A percentile compares a stretch with the other conserved stretches of the same genome.
Evolutionary conservation across 2,888 invertebrate genomes (phyloP).

Genomic region (Drosophila subsilvestris): DNA sequence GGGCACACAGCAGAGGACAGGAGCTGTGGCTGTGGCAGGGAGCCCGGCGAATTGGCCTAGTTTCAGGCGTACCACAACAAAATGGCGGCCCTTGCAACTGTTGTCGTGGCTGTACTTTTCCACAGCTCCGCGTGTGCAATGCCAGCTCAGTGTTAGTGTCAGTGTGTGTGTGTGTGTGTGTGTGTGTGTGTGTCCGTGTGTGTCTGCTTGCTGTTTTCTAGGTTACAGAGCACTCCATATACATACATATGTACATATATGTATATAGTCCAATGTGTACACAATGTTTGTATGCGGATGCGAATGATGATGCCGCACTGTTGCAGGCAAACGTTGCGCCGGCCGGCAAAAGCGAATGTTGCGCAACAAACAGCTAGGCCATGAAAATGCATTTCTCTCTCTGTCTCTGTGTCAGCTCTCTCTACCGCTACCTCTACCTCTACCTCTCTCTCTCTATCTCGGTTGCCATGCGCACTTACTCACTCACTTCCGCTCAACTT

Average conservation of each 20-base stretch:
- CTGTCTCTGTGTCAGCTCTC: conserved; percentile 15
- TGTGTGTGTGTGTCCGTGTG: too few species aligned
- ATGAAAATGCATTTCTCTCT: conserved; percentile 64
- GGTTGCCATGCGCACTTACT: conserved; percentile 63
- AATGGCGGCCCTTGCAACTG: conserved; percentile 79
- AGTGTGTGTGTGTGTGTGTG: conserved; percentile 38
- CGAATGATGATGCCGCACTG: conserved; percentile 44
- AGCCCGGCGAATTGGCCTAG: conserved; percentile 66
- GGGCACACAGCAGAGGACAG: too few species aligned
- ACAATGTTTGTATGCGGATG: conserved; percentile 37
- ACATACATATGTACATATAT: conserved; percentile 1
- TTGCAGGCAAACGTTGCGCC: conserved; percentile 60
- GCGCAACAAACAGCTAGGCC: conserved; percentile 60
- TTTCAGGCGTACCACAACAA: conserved; percentile 68
- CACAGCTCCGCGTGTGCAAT: conserved; percentile 15
- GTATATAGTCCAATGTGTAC: conserved; percentile 5
- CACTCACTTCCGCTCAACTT: conserved; percentile 67
- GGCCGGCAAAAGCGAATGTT: conserved; percentile 76
- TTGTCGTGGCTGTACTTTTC: conserved; percentile 78
- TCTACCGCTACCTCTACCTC: conserved; percentile 5
- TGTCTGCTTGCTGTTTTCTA: conserved; percentile 68
- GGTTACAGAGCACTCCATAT: conserved; percentile 56
- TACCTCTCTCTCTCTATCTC: conserved; percentile 10
- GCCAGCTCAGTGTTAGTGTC: conserved; percentile 7
- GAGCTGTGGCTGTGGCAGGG: too few species aligned